A percentile compares a stretch with the other conserved stretches of the same genome.
These are phyloP conservation scores for Drosophila subpulchrella DNA, from an alignment of 1,140 invertebrate genomes.

Conservation along the genomic window DNA sequence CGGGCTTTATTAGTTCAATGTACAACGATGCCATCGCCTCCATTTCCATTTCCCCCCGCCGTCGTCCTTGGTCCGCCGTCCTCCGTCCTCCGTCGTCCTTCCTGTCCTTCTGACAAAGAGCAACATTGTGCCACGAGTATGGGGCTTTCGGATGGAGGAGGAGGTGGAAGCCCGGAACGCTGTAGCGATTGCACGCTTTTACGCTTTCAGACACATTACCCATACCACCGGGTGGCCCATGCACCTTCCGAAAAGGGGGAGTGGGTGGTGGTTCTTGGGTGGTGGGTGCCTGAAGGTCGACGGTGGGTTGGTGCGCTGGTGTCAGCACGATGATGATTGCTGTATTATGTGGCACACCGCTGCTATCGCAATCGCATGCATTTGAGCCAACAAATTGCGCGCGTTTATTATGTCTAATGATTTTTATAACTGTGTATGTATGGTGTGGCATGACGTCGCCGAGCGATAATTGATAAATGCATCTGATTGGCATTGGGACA, in stretches of 20 bases:
- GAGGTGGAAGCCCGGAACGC: slow-evolving; percentile 56
- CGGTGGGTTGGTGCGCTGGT: slow-evolving; percentile 6
- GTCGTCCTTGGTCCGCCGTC: not conserved
- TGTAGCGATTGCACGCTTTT: slow-evolving; percentile 82
- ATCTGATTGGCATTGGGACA: slow-evolving; percentile 58
- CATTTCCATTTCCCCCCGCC: slow-evolving; percentile 28
- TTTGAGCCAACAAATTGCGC: slow-evolving; percentile 72
- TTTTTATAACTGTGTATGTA: slow-evolving; percentile 29
- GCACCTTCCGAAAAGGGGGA: slow-evolving; percentile 49
- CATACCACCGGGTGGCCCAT: slow-evolving; percentile 44
- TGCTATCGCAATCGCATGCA: slow-evolving; percentile 67
- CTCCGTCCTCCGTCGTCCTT: slow-evolving; percentile 6
- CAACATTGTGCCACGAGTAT: slow-evolving; percentile 34
- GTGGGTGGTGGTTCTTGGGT: slow-evolving; percentile 1
- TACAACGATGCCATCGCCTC: slow-evolving; percentile 74
- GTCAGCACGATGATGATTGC: slow-evolving; percentile 60
- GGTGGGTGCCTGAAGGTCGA: slow-evolving; percentile 9
- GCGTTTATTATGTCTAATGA: slow-evolving; percentile 70
- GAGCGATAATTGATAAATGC: slow-evolving; percentile 65
- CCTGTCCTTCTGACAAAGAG: slow-evolving; percentile 50
- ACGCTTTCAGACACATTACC: slow-evolving; percentile 84
- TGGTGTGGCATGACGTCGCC: not conserved
- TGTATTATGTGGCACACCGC: slow-evolving; percentile 68
- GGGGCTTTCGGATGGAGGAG: slow-evolving; percentile 2
- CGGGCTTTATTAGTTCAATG: slow-evolving; percentile 84